Conservation (phyloP, 1,140 invertebrate genomes). For the Heliconius nattereri region DNA sequence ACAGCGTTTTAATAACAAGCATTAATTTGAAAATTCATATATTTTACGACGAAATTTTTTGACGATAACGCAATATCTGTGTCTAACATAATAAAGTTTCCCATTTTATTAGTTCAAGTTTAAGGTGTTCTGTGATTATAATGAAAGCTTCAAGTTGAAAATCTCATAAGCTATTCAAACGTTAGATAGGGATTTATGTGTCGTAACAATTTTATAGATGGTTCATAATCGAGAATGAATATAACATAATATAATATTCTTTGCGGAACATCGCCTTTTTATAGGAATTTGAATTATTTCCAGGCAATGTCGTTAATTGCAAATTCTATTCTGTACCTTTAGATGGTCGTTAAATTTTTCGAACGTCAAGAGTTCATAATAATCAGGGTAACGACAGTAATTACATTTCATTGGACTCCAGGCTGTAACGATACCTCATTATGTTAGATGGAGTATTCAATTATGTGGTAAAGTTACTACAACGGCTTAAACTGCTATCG, state of each 20-base stretch:
- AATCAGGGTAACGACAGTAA: conserved; percentile 26
- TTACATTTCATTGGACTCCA: conserved; percentile 19
- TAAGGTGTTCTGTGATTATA: conserved; percentile 3
- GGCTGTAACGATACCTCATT: conserved; percentile 21
- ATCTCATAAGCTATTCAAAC: conserved; percentile 17
- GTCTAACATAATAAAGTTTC: conserved; percentile 11
- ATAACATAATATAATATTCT: conserved; percentile 13
- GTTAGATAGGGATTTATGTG: conserved; percentile 19
- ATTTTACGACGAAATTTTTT: background rate
- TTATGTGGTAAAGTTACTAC: background rate
- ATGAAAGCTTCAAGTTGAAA: conserved; percentile 8
- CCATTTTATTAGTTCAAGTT: conserved; percentile 8
- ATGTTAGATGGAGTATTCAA: conserved; percentile 16
- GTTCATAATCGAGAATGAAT: conserved; percentile 13
- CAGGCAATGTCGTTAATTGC: conserved; percentile 5
- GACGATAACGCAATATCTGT: background rate
- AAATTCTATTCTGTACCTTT: conserved; percentile 10
- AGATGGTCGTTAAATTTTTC: background rate
- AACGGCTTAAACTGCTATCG: background rate
- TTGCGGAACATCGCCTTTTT: conserved; percentile 5
- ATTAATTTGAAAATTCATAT: background rate
- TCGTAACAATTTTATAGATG: conserved; percentile 11
- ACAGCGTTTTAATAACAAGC: background rate
- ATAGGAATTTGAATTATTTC: conserved; percentile 1
- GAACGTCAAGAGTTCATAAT: conserved; percentile 6